Conservation (phyloP, 2,888 invertebrate species). For the Lepidocyrtoides sp. region DNA sequence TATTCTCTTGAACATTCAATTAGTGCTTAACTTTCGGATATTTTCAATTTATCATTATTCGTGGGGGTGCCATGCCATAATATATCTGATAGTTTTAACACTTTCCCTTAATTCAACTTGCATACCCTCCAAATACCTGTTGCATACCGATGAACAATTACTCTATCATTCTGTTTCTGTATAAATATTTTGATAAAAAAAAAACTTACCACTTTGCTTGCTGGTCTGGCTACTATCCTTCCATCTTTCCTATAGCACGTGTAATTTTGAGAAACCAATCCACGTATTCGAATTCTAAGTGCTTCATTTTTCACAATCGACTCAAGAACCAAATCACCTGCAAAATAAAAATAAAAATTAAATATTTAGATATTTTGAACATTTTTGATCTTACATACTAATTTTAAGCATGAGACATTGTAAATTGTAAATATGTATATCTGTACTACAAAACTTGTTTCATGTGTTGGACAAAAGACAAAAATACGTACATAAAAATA, state of each 20-base stretch:
- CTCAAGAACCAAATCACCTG: slow-evolving; percentile 82
- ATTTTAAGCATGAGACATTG: no score
- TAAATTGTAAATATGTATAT: no score
- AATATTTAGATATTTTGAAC: neutral
- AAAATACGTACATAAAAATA: no score
- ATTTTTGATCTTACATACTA: no score
- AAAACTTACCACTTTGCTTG: no score
- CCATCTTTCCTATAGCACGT: slow-evolving; percentile 84
- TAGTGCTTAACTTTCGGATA: neutral
- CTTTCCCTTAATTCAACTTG: no score
- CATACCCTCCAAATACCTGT: no score
- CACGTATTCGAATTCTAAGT: slow-evolving; percentile 82
- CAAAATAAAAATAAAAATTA: slow-evolving; percentile 44
- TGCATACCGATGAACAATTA: no score
- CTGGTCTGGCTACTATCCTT: slow-evolving; percentile 82
- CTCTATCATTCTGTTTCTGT: no score
- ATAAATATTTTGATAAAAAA: no score
- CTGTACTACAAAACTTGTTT: no score
- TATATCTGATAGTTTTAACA: neutral
- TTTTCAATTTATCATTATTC: slow-evolving; percentile 1
- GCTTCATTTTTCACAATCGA: slow-evolving; percentile 74
- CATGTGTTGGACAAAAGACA: no score
- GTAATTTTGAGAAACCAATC: slow-evolving; percentile 80
- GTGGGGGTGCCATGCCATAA: neutral
- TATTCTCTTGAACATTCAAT: neutral